A percentile compares a stretch with the other conserved stretches of the same genome.
Conservation (phyloP, 2,113 vertebrate species). For the Coregonus clupeaformis region DNA sequence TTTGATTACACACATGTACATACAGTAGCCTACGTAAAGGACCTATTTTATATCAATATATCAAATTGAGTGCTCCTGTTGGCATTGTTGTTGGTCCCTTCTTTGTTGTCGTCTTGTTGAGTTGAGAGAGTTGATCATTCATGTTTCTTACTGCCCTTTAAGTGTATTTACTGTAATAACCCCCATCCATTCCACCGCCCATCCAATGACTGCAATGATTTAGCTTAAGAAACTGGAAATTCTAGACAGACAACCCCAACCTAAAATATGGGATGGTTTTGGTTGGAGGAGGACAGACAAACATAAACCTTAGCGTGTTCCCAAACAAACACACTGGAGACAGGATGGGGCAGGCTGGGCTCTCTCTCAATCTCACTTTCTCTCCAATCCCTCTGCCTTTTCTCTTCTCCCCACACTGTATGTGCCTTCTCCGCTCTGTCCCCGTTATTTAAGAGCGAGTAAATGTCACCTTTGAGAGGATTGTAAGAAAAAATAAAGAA, state of each 20-base stretch:
- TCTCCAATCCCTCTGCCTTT: neutral
- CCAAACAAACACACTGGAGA: conserved; percentile 49
- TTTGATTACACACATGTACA: neutral
- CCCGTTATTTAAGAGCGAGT: neutral
- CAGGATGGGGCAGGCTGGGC: neutral
- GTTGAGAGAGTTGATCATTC: neutral
- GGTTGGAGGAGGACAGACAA: conserved; percentile 29
- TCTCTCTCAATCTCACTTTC: neutral
- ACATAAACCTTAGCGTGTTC: conserved; percentile 53
- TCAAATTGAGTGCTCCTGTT: too few relatives aligned
- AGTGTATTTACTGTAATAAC: conserved; percentile 46
- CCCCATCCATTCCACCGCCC: neutral
- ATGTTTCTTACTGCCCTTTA: conserved; percentile 5
- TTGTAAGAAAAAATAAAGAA: neutral
- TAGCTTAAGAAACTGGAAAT: neutral
- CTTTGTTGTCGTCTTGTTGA: too few relatives aligned
- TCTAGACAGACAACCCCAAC: neutral
- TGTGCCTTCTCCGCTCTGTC: neutral
- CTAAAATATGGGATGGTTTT: conserved; percentile 53
- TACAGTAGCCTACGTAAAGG: too few relatives aligned
- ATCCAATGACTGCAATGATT: neutral
- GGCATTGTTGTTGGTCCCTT: neutral
- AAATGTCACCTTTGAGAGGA: conserved; percentile 22
- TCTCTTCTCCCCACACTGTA: neutral
- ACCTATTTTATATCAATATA: too few relatives aligned